These are phyloP conservation scores for Balaeniceps rex DNA, from an alignment of 2,113 vertebrate species.

Conservation along the genomic window DNA sequence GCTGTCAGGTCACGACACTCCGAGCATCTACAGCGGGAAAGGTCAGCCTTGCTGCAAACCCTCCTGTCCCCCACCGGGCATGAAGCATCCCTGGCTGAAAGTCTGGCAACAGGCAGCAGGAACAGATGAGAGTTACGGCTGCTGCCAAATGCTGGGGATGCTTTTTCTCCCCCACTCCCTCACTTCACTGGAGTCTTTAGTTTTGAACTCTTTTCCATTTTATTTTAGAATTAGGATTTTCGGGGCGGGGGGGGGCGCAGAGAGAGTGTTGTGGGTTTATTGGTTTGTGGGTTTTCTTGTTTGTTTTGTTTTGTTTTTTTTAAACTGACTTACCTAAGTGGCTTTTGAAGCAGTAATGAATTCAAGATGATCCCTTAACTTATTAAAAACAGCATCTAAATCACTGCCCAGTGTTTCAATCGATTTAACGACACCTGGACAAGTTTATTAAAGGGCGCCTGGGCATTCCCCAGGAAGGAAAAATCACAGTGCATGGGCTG, in stretches of 20 bases:
- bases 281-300: background rate
- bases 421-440: background rate
- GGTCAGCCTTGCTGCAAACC: background rate
- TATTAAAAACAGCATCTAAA: slow-evolving; percentile 47
- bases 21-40: background rate
- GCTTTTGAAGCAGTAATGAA: slow-evolving; percentile 48
- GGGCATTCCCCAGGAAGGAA: background rate
- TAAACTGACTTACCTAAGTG: slow-evolving; percentile 24
- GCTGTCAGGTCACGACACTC: background rate
- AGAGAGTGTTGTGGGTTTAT: background rate
- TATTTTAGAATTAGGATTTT: background rate
- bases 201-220: background rate
- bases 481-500: background rate
- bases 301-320: background rate
- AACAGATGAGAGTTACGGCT: background rate
- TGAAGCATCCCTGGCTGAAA: background rate
- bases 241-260: background rate
- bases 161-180: background rate
- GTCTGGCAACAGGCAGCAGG: background rate
- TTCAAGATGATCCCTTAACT: slow-evolving; percentile 42
- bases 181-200: background rate
- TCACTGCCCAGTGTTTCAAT: background rate
- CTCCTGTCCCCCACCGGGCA: background rate
- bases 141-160: background rate
- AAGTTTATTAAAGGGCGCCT: slow-evolving; percentile 7